These are phyloP conservation scores for Lepus timidus DNA, from an alignment of 2,113 vertebrate species.

Conservation along the genomic window DNA sequence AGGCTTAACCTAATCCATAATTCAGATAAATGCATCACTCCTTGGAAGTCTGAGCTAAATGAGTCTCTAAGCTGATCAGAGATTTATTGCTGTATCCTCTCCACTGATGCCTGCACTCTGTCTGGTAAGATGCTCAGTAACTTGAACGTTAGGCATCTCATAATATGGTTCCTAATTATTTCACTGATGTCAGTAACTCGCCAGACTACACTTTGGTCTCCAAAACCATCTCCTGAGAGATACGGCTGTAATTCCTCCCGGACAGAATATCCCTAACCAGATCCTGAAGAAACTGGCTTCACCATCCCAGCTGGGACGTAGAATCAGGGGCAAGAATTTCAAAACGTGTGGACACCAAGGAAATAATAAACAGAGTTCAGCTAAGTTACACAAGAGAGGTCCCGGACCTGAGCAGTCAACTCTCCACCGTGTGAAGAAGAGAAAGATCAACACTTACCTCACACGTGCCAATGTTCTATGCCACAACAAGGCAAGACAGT, in stretches of 20 bases:
- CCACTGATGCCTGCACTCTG: neutral
- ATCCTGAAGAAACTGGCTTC: slow-evolving; percentile 26
- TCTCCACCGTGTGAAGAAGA: neutral
- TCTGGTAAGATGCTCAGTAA: neutral
- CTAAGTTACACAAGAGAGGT: neutral
- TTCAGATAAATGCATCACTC: neutral
- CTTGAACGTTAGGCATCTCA: neutral
- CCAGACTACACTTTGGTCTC: neutral
- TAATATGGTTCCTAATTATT: neutral
- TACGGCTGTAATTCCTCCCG: neutral
- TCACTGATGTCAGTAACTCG: slow-evolving; percentile 11
- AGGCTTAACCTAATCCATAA: neutral
- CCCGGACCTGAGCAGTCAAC: neutral
- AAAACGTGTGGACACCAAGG: slow-evolving; percentile 22
- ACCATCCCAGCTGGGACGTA: neutral
- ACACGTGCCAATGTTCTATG: neutral
- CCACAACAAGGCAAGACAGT: neutral
- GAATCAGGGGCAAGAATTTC: neutral
- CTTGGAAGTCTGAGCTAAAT: slow-evolving; percentile 28
- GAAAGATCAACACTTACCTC: neutral
- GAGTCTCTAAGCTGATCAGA: slow-evolving; percentile 27
- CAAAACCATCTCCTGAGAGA: slow-evolving; percentile 8
- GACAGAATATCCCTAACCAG: neutral
- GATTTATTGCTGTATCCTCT: neutral
- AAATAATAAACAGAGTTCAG: slow-evolving; percentile 17